phyloP scores from a whole-genome alignment of 2,797 vertebrate genomes.

The Eulemur albifrons region DNA sequence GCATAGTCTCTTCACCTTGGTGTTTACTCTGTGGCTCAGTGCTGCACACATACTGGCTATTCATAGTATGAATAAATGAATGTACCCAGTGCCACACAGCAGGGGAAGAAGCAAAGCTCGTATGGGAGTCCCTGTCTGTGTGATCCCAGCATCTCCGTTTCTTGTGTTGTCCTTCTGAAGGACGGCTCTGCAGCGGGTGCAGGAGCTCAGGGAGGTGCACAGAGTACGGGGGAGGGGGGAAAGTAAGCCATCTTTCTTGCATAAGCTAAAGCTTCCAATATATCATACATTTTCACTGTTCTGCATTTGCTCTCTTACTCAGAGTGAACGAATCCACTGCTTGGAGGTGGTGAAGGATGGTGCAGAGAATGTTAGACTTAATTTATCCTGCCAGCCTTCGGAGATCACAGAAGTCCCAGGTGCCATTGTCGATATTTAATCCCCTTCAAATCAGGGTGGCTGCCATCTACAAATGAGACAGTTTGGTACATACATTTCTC shows the following conservation, averaged over 20 bases:
- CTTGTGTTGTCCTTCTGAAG: neutral
- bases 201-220: neutral
- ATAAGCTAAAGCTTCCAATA: neutral
- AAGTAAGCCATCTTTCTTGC: constrained; percentile 8
- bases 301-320: constrained; percentile 46
- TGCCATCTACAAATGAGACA: constrained; percentile 24
- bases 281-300: constrained; percentile 7
- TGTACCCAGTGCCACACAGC: rapidly evolving
- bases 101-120: neutral
- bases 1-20: neutral
- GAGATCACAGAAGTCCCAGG: constrained; percentile 30
- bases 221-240: neutral
- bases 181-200: neutral
- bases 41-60: neutral
- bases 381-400: constrained; percentile 2
- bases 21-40: neutral
- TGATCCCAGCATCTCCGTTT: neutral
- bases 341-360: constrained; percentile 13
- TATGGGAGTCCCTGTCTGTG: neutral
- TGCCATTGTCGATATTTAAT: constrained; percentile 38
- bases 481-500: constrained; percentile 40
- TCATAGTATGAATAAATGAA: neutral
- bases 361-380: neutral
- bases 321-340: neutral
- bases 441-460: constrained; percentile 42